These are phyloP conservation scores for Phragmatobia fuliginosa DNA, from an alignment of 2,888 invertebrate species.

Conservation along the genomic window DNA sequence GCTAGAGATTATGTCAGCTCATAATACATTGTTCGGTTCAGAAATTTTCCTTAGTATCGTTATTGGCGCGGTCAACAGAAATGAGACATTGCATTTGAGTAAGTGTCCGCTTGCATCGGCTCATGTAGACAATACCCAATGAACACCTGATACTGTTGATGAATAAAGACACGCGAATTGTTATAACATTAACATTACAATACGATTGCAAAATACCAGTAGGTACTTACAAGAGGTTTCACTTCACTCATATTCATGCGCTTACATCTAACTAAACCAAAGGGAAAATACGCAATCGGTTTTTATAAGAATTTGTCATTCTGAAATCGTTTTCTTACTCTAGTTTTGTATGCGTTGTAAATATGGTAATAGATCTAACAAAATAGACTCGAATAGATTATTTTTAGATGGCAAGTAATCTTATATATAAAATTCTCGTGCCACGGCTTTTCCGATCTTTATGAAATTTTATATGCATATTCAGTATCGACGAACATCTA, in stretches of 20 bases:
- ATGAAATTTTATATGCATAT: too few relatives aligned
- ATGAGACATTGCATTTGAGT: slow-evolving; percentile 15
- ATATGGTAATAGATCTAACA: not conserved
- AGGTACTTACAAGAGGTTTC: slow-evolving; percentile 14
- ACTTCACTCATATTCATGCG: slow-evolving; percentile 7
- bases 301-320: slow-evolving; percentile 9
- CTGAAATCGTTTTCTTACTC: not conserved
- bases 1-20: not conserved
- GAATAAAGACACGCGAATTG: slow-evolving; percentile 45
- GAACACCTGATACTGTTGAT: slow-evolving; percentile 47
- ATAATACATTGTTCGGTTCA: slow-evolving; percentile 7
- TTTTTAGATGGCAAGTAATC: not conserved
- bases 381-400: not conserved
- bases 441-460: too few relatives aligned
- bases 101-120: slow-evolving; percentile 42
- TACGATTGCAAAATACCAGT: slow-evolving; percentile 24
- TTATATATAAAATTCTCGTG: too few relatives aligned
- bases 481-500: too few relatives aligned
- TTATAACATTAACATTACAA: slow-evolving; percentile 44
- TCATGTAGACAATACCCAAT: slow-evolving; percentile 49
- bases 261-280: not conserved
- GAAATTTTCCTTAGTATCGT: slow-evolving; percentile 35
- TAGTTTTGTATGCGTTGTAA: not conserved
- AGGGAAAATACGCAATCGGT: slow-evolving; percentile 11
- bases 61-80: slow-evolving; percentile 19